Conservation (phyloP, 2,113 vertebrate genomes). For the Irena cyanogastra region DNA sequence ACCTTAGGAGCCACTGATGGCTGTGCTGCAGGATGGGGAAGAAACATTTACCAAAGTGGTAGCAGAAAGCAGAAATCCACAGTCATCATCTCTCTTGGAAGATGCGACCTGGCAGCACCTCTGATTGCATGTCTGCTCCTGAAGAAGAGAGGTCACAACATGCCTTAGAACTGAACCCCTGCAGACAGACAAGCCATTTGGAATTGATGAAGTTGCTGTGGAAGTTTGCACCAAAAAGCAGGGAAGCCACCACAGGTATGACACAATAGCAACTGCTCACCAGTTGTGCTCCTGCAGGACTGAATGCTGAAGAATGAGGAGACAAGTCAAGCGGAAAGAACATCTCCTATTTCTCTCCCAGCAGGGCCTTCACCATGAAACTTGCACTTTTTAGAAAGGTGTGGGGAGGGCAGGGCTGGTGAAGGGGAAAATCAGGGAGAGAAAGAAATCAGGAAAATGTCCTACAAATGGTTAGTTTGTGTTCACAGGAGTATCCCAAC, state of each 20-base stretch:
- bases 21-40: neutral
- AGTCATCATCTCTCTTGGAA: neutral
- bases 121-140: neutral
- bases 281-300: neutral
- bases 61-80: neutral
- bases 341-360: fast-evolving
- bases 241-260: neutral
- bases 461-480: neutral
- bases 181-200: neutral
- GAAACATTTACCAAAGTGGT: neutral
- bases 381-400: neutral
- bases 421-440: neutral
- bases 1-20: neutral
- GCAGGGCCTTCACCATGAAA: neutral
- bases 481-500: neutral
- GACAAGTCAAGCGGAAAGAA: neutral
- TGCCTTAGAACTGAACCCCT: neutral
- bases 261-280: neutral
- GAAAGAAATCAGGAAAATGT: neutral
- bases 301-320: neutral
- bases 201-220: neutral
- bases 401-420: neutral
- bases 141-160: neutral
- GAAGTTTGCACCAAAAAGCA: neutral
- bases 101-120: too few species aligned